Base-by-base conservation (phyloP, 2,888 invertebrate species). In the Cerceris rybyensis region DNA sequence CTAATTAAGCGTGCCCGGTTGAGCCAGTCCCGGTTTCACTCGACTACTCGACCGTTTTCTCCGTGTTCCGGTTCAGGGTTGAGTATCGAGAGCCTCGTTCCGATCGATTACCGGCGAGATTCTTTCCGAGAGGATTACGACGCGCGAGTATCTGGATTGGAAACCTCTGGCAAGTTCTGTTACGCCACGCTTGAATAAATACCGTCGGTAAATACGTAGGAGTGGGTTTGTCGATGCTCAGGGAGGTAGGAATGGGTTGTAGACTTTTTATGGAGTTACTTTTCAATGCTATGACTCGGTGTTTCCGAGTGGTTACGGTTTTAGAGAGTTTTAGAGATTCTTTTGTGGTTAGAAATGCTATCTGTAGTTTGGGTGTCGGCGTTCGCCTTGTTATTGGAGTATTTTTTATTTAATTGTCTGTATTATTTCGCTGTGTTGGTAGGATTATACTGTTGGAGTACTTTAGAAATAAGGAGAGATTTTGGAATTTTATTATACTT, bases 21-120 rank as follows among this genome's bases (percentile, higher is more conserved):
- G 81, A 82, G 83, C 84, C 86, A 83, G 82, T 81, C 80, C 72
- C 66, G 69, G 88, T 87, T 85, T 87, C 85, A 81, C 88, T 84
- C 65, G 71, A 71, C 54, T 82, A 84, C 66, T 79, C 86, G 70
- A 73, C 84, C 76, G 75, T 77, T 80, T 80, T 68, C 78, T 78
- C 70, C 72, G 73, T 83, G 78, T 86, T 86, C 82, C 86, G 82
- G 79, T 84, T 84, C 84, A 84, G 85, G 85, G 84, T 86, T 82
- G 85, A 70, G 74, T 54, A 73, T 70, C 60, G 41, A 76, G 70
- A 68, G 70, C 46, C 79, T 70, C 80, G 85, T 85, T 85, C 78
- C 84, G 73, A 84, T 84, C 85, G 83, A 86, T 86, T 82, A 73
- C 81, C 78, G 59, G 46, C 73, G 66, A 57, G 83, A 80, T 75